These are phyloP conservation scores for Lasioglossum morio DNA, from an alignment of 2,888 invertebrate species.

Conservation along the genomic window DNA sequence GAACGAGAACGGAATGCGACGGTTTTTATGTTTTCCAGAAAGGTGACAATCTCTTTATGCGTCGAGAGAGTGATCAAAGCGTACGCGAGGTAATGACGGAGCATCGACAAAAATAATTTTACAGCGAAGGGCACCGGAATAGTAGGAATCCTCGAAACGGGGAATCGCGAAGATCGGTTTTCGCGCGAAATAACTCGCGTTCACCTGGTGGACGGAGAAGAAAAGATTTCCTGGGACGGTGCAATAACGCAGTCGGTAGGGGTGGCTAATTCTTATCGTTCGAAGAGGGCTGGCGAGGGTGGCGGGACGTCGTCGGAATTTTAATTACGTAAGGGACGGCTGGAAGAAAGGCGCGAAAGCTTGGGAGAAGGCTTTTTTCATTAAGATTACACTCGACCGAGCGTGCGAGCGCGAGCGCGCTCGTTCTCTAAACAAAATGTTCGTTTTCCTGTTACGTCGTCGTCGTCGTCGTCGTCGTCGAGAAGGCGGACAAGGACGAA, in stretches of 20 bases:
- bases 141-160: background rate
- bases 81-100: background rate
- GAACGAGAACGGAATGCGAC: background rate
- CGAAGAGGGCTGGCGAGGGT: background rate
- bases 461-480: background rate
- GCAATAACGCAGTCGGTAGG: slow-evolving; percentile 10
- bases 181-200: slow-evolving; percentile 8
- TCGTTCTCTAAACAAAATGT: slow-evolving; percentile 62
- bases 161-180: background rate
- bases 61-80: background rate
- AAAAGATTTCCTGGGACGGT: background rate
- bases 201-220: background rate
- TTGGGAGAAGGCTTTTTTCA: slow-evolving; percentile 44
- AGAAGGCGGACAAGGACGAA: background rate
- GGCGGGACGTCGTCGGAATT: slow-evolving; percentile 34
- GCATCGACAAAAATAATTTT: background rate
- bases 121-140: background rate
- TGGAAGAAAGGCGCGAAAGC: slow-evolving; percentile 32
- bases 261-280: slow-evolving; percentile 30
- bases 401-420: no score
- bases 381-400: slow-evolving; percentile 65
- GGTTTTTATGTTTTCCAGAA: background rate
- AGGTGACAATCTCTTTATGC: background rate
- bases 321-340: slow-evolving; percentile 55
- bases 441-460: slow-evolving; percentile 59